Evolutionary conservation across 1,140 invertebrate genomes (phyloP).

Genomic region (Drosophila triauraria): DNA sequence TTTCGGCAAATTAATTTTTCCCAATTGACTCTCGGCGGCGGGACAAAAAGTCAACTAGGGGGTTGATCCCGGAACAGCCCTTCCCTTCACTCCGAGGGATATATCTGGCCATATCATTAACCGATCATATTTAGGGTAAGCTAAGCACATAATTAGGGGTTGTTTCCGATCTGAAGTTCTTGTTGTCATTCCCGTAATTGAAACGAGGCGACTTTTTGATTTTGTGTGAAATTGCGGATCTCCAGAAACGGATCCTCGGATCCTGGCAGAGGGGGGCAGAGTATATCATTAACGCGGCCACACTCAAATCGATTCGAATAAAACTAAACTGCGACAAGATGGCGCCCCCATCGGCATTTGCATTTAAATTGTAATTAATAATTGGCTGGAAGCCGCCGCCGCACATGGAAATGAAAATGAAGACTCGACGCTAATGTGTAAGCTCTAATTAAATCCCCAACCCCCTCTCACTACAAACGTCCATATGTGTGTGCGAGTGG

Average conservation of each 20-base stretch:
- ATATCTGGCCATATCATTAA: conserved; percentile 67
- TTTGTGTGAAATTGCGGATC: conserved; percentile 57
- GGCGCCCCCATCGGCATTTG: conserved; percentile 48
- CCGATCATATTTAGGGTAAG: conserved; percentile 81
- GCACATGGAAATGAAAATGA: conserved; percentile 60
- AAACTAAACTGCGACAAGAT: conserved; percentile 49
- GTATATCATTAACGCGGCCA: conserved; percentile 53
- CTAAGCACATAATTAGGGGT: conserved; percentile 77
- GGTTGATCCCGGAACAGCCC: conserved; percentile 52
- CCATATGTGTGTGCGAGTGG: conserved; percentile 24
- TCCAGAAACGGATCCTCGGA: conserved; percentile 2
- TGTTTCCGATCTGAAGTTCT: conserved; percentile 56
- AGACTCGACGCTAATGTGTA: conserved; percentile 66
- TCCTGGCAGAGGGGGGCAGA: background rate
- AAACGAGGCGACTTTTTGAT: conserved; percentile 53
- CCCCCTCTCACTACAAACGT: conserved; percentile 1
- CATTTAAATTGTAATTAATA: conserved; percentile 78
- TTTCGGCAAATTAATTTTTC: conserved; percentile 81
- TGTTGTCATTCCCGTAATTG: conserved; percentile 49
- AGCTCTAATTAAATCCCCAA: conserved; percentile 69
- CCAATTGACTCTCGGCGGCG: conserved; percentile 73
- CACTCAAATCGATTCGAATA: conserved; percentile 52
- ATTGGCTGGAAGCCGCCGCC: conserved; percentile 34
- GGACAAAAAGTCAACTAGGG: conserved; percentile 65
- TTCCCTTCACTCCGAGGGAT: conserved; percentile 15